Evolutionary conservation across 2,797 vertebrate species (phyloP), one percentile per base, ranked within the genome.

Genomic region (Mormyrus hasselquistii): DNA sequence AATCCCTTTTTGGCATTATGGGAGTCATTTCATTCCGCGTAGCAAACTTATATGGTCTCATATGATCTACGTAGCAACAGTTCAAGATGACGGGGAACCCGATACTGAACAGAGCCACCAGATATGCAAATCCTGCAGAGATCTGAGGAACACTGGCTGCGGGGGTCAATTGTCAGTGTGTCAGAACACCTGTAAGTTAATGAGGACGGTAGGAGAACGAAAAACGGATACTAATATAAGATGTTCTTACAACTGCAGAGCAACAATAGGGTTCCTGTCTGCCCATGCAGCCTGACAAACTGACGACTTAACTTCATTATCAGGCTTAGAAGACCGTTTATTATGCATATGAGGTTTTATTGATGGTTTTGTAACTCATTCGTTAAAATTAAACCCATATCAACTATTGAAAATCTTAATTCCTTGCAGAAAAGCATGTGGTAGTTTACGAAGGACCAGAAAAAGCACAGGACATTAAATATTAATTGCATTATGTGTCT

Each of bases 261-360:
- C 22, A 50, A 85, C 89, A 90, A 90, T 47, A 65, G 88, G 83
- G 53, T 90, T 91, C 88, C 88, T 86, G 90, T 79, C 89, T 89
- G 85, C 22, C 62, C 47, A 89, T 89, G 57, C 47, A 89, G 34
- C 86, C 44, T 12, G 9, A 84, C 19, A 84, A 52, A 49, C 44
- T 29, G 4, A 84, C 29, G 49, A 7, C 5, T n/a, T n/a, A 79
- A 79, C 41, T 79, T 47, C 73, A 79, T 41, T 19, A 44, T 79
- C 9, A 47, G 73, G 38, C 1, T 6, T 44, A 47, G 9, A 44
- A 47, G 73, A 79, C 38, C 73, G 44, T 44, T 44, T 44, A 44
- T 79, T 44, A 79, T 79, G 16, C 38, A 79, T 41, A 47, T 47
- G 38, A 47, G 73, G 41, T 79, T 79, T 79, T 79, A 79, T 9